These are phyloP conservation scores for Arctopsyche grandis DNA, from an alignment of 1,140 invertebrate genomes.

Conservation along the genomic window DNA sequence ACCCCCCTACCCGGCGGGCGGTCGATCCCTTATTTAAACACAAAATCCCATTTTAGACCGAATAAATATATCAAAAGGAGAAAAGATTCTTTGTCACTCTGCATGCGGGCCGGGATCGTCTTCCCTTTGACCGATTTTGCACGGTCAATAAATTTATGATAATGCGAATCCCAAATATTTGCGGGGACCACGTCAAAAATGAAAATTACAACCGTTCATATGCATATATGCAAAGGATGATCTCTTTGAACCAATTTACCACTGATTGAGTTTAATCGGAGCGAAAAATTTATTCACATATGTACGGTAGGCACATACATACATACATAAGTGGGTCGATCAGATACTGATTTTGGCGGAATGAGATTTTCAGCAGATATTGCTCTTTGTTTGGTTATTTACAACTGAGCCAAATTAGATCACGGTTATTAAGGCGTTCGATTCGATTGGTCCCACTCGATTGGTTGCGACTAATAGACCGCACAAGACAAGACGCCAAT, in stretches of 20 bases:
- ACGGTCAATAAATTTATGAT: slow-evolving; percentile 11
- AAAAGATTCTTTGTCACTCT: neutral
- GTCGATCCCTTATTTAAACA: slow-evolving; percentile 1
- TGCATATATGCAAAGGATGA: too few species aligned
- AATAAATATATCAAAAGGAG: slow-evolving; percentile 5
- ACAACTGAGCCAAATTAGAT: neutral
- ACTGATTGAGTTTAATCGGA: too few species aligned
- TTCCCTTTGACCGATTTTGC: neutral
- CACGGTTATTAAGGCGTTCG: neutral
- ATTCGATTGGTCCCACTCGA: slow-evolving; percentile 5
- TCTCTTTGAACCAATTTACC: too few species aligned
- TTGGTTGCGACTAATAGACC: neutral
- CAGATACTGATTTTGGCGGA: too few species aligned
- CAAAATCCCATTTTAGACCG: neutral
- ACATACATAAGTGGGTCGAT: too few species aligned
- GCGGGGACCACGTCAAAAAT: neutral
- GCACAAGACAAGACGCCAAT: neutral
- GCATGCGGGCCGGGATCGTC: neutral
- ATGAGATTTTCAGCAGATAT: too few species aligned
- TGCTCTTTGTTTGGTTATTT: neutral
- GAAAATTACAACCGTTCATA: neutral
- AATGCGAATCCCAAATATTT: neutral
- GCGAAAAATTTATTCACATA: too few species aligned
- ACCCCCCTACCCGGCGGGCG: neutral
- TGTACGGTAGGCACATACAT: too few species aligned